These are phyloP conservation scores for Columbina picui DNA, from an alignment of 2,113 vertebrate genomes.

Conservation along the genomic window DNA sequence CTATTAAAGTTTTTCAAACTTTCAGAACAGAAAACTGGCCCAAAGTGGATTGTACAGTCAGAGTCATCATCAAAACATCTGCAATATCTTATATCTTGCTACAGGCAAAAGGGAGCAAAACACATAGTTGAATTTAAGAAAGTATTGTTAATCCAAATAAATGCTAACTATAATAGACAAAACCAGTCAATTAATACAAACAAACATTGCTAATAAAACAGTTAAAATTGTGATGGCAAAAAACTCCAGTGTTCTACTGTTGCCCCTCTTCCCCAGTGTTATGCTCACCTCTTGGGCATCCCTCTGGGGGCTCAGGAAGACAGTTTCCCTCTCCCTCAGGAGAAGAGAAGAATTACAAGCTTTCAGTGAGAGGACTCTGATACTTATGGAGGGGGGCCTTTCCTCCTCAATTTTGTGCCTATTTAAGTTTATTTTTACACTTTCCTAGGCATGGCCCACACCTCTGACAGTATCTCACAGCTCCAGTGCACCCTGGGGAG, in stretches of 20 bases:
- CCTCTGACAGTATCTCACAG: neutral
- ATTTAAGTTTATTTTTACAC: neutral
- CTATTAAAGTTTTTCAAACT: neutral
- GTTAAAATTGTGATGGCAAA: neutral
- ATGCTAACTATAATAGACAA: neutral
- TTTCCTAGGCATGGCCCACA: neutral
- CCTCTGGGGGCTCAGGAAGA: neutral
- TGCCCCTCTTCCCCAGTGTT: neutral
- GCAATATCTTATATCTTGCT: neutral
- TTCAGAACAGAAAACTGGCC: neutral
- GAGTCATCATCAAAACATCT: neutral
- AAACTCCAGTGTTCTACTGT: neutral
- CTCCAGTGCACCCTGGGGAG: neutral
- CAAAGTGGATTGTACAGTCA: neutral
- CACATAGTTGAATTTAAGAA: neutral
- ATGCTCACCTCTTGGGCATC: rapidly evolving
- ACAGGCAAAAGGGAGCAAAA: neutral
- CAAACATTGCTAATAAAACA: neutral
- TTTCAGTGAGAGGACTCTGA: neutral
- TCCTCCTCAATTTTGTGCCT: neutral
- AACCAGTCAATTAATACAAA: neutral
- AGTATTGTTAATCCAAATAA: neutral
- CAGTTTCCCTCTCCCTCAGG: neutral
- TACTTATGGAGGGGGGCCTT: rapidly evolving
- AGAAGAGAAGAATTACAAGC: neutral